Base-by-base conservation (phyloP, 2,888 invertebrate genomes). In the Mesodorylaimus sp. region DNA sequence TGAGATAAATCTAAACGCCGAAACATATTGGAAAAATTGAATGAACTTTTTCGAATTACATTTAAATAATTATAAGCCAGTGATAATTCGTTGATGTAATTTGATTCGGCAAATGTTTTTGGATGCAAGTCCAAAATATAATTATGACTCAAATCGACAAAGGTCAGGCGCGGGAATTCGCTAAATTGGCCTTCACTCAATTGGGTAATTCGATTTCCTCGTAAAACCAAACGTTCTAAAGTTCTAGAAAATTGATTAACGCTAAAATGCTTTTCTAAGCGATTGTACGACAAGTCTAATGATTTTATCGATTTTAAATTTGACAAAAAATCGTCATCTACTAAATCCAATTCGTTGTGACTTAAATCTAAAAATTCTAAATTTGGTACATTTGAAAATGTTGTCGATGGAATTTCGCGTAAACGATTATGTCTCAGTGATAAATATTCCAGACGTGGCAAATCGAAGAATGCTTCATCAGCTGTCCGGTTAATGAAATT, bases 121-220 rank as follows among this genome's bases (percentile, higher is more conserved):
- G 24, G 13, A 26, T 43, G 44, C 7, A 43, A 10, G 24, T 43
- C 44, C 79, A 74, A 39, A 7, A 46, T n/a, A 5, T 10, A 3
- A 38, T 37, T 32, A 7, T 38, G 5, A 7, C 37, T 42, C 56
- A 84, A 69, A 28, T 77, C 75, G 47, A 84, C 69, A 54, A 74
- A 75, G 47, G 77, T 72, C 26, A 84, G 69, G 59, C 79, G 77
- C 58, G 76, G 75, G 32, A 82, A 71, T 45, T 78, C 76, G 26
- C 77, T 72, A 58, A 84, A 72, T 46, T 79, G 53, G 41, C 52
- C 51, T 10, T 45, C 42, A 1, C 54, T 52, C n/a, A 63, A 27
- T 3, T 2, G 2, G 5, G 10, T 10, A 16, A 49, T 23, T 23
- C 13, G 21, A 25, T 49, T 49, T 3, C 21, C 2, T 7, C 29